These are phyloP conservation scores for Hydractinia symbiolongicarpus DNA, from an alignment of 30 jellyfish, hydroid and myxozoan species.

Conservation along the genomic window DNA sequence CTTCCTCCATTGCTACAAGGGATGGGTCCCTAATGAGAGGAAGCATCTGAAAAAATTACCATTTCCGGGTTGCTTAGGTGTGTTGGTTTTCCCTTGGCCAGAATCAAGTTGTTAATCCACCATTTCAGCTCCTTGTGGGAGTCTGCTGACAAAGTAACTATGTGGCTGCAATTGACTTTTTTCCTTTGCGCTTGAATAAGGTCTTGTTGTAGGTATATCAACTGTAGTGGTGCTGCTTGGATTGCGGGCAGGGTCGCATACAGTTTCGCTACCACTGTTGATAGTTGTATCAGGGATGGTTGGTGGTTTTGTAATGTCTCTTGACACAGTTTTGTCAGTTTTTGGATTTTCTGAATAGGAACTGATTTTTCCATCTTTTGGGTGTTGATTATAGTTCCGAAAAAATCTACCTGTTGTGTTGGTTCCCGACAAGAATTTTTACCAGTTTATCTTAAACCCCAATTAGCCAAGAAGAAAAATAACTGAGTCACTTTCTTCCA, in stretches of 20 bases:
- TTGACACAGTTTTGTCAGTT: conserved; percentile 4
- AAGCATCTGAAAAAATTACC: neutral
- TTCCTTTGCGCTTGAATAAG: neutral
- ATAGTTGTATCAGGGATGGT: neutral
- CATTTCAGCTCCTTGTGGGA: conserved; percentile 4
- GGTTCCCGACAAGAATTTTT: neutral
- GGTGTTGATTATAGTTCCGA: neutral
- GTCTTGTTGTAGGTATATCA: neutral
- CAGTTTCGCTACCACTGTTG: neutral
- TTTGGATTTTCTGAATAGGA: neutral
- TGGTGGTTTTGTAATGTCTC: neutral
- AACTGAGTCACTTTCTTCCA: neutral
- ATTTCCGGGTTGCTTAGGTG: conserved; percentile 5
- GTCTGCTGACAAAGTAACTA: neutral
- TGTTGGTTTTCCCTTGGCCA: neutral
- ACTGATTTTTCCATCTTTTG: neutral
- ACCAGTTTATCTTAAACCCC: conserved; percentile 8
- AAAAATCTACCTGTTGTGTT: neutral
- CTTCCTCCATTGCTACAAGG: conserved; percentile 11
- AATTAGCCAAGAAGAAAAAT: neutral
- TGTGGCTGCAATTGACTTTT: neutral
- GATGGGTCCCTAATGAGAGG: neutral
- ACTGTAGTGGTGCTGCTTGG: neutral
- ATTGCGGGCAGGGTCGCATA: too few relatives aligned
- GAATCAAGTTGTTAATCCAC: conserved; percentile 10